Conservation (phyloP, 1,140 invertebrate species). For the Teleogryllus occipitalis region DNA sequence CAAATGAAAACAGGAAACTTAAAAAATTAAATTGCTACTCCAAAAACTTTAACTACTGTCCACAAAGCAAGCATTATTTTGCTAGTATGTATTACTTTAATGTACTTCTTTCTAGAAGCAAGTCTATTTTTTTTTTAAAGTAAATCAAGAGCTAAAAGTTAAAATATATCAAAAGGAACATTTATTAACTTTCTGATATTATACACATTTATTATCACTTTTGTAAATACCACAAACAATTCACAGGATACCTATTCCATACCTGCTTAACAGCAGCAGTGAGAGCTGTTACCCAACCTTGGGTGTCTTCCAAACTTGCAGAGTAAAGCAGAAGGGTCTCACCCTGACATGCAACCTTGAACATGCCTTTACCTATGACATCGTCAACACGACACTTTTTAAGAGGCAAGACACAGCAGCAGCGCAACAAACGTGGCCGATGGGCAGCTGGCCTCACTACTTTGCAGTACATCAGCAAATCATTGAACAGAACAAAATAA, state of each 20-base stretch:
- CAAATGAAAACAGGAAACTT: too few species aligned
- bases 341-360: conserved; percentile 48
- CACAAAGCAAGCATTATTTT: neutral
- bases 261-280: conserved; percentile 45
- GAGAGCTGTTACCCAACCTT: conserved; percentile 47
- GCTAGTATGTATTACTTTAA: neutral
- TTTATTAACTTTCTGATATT: neutral
- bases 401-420: conserved; percentile 49
- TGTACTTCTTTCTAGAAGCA: neutral
- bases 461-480: conserved; percentile 54
- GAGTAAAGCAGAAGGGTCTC: conserved; percentile 49
- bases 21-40: too few species aligned
- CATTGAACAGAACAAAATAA: conserved; percentile 45
- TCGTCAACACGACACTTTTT: conserved; percentile 50
- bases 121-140: neutral
- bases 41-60: too few species aligned
- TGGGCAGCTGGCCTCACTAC: conserved; percentile 38
- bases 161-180: neutral
- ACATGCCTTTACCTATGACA: conserved; percentile 43
- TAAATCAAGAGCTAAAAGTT: neutral
- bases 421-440: conserved; percentile 36
- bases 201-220: neutral
- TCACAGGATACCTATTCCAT: conserved; percentile 8
- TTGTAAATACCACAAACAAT: too few species aligned
- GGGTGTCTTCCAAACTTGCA: conserved; percentile 41